A percentile compares a stretch with the other conserved stretches of the same genome.
Evolutionary conservation across 1,140 invertebrate species (phyloP).

Genomic region (Zaprionus camerounensis): DNA sequence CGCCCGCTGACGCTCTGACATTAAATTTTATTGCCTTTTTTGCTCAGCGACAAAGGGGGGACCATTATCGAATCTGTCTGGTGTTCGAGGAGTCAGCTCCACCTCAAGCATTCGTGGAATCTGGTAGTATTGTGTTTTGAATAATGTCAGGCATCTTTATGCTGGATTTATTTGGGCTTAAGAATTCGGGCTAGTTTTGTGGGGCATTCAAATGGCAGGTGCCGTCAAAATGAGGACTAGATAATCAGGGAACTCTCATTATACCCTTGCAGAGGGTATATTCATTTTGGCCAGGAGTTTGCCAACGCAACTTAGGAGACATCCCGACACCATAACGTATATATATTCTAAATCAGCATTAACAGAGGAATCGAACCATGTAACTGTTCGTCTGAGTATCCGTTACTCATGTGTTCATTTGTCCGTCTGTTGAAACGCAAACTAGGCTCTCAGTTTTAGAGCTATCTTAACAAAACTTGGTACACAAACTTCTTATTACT

Average conservation of each 20-base stretch:
- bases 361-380: too few species aligned
- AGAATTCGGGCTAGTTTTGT: conserved; percentile 33
- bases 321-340: too few species aligned
- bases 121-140: conserved; percentile 71
- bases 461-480: too few species aligned
- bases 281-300: too few species aligned
- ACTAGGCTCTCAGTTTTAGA: too few species aligned
- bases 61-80: conserved; percentile 8
- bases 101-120: conserved; percentile 65
- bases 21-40: conserved; percentile 80
- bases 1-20: conserved; percentile 49
- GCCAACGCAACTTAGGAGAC: too few species aligned
- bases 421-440: too few species aligned
- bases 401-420: too few species aligned
- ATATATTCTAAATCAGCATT: too few species aligned
- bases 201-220: conserved; percentile 46
- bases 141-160: conserved; percentile 73
- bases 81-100: conserved; percentile 13
- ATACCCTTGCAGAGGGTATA: too few species aligned
- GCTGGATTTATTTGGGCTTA: conserved; percentile 65
- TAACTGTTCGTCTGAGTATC: too few species aligned
- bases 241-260: background rate
- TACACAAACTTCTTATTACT: too few species aligned
- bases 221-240: conserved; percentile 6
- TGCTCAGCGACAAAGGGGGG: conserved; percentile 40